Conservation (phyloP, 2,797 vertebrate genomes). For the Amblyraja radiata region DNA sequence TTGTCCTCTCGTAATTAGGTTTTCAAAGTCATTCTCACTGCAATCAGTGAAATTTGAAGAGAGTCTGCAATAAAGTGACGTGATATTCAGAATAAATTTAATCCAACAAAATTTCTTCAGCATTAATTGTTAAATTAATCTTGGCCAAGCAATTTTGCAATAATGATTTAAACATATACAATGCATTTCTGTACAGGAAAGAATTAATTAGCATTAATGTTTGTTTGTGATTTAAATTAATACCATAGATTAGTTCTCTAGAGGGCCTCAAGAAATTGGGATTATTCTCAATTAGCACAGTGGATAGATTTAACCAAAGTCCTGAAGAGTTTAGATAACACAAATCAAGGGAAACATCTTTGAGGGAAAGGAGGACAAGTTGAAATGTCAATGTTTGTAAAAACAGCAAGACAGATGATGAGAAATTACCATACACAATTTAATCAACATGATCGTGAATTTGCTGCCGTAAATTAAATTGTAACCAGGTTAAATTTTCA, state of each 20-base stretch:
- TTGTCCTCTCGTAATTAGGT: slow-evolving; percentile 59
- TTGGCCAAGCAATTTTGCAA: background rate
- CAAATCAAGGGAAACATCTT: background rate
- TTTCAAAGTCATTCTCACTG: slow-evolving; percentile 67
- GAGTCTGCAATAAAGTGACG: slow-evolving; percentile 52
- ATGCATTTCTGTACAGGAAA: background rate
- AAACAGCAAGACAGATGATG: background rate
- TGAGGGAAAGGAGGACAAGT: background rate
- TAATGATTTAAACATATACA: background rate
- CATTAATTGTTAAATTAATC: background rate
- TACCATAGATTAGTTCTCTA: background rate
- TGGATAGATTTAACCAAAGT: background rate
- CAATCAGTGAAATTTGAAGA: slow-evolving; percentile 67
- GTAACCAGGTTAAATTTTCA: background rate
- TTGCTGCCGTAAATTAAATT: background rate
- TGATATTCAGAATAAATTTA: background rate
- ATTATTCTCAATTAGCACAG: background rate
- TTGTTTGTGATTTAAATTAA: background rate
- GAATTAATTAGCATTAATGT: background rate
- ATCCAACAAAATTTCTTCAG: background rate
- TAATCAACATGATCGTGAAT: background rate
- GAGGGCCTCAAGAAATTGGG: background rate
- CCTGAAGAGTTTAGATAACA: background rate
- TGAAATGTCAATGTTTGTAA: background rate
- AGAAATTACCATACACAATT: background rate